Evolutionary conservation across 2,113 vertebrate species (phyloP).

Genomic region (Equus przewalskii): DNA sequence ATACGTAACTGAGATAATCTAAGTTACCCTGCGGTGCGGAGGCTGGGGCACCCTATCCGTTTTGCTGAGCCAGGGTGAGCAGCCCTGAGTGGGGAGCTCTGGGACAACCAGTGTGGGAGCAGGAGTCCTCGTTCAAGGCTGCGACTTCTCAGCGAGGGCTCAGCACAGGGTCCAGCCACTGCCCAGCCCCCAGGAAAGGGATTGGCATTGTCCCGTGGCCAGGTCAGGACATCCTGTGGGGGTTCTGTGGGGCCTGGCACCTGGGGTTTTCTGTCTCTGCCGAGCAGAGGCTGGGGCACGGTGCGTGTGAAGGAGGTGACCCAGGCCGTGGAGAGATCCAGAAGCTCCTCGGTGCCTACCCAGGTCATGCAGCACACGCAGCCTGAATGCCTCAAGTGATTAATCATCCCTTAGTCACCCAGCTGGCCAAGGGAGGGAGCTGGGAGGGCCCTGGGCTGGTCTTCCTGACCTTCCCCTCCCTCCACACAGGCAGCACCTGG

Average conservation of each 20-base stretch:
- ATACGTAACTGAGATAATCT: neutral
- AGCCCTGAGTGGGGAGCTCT: neutral
- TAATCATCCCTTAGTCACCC: slow-evolving; percentile 6
- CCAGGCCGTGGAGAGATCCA: neutral
- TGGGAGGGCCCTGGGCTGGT: neutral
- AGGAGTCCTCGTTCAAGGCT: neutral
- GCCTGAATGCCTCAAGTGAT: neutral
- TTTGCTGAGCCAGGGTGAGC: neutral
- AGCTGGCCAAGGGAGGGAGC: slow-evolving; percentile 20
- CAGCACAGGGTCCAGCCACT: neutral
- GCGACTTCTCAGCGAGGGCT: neutral
- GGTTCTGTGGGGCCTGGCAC: neutral
- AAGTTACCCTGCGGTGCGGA: neutral
- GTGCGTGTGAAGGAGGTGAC: neutral
- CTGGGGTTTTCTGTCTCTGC: neutral
- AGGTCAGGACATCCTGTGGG: neutral
- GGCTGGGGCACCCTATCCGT: neutral
- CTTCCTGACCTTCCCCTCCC: slow-evolving; percentile 30
- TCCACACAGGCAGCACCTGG: neutral
- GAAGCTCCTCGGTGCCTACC: neutral
- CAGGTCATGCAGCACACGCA: slow-evolving; percentile 66
- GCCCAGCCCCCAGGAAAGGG: neutral
- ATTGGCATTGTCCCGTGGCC: neutral
- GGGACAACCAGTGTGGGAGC: neutral
- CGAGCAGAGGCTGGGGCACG: neutral